Base-by-base conservation (phyloP, 2,113 vertebrate genomes). In the Oophaga pumilio region DNA sequence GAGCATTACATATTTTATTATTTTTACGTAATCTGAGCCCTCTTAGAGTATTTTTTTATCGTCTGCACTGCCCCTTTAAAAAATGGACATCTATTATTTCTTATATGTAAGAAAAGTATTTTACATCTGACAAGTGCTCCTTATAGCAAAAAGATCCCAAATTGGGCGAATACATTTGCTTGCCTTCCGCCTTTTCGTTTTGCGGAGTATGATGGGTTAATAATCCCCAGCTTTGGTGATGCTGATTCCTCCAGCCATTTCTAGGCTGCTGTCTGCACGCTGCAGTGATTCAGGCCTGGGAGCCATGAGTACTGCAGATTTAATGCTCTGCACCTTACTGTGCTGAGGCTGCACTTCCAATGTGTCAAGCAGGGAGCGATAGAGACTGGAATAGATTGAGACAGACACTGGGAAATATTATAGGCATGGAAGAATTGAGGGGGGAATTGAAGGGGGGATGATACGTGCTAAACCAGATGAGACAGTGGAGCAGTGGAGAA, bases 281-380 rank as follows among this genome's bases (percentile, higher is more conserved):
- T 83, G 81, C 81, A 83, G 59, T 68, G 76, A 50, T 69, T 86
- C 60, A 52, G 24, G 76, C 76, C 22, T 49, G 74, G 57, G 73
- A 68, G 74, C 77, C 49, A 50, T 50, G 71, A 74, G 69, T 50
- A 79, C 59, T 86, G 76, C 60, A 86, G 74, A 68, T 53, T 66
- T 69, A 86, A 78, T 56, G 56, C 33, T 22, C 74, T 68, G 85
- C 76, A 86, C 85, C 60, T 78, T 78, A 56, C 10, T 68, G 60
- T 86, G 85, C 85, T 86, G 85, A 86, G 60, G 18, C 76, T 86
- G 85, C 85, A 86, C 62, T 86, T 78, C 85, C 62, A 86, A 26
- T 86, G 85, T 77, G 85, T 66, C 56, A 77, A 86, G 85, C 33
- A 68, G 74, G 85, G 85, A 86, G 60, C 85, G 74, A 79, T 33